Percentiles rank a stretch among this genome's conserved stretches.
Evolutionary conservation across 2,113 vertebrate species (phyloP).

Genomic region (Oxygymnocypris stewartii): DNA sequence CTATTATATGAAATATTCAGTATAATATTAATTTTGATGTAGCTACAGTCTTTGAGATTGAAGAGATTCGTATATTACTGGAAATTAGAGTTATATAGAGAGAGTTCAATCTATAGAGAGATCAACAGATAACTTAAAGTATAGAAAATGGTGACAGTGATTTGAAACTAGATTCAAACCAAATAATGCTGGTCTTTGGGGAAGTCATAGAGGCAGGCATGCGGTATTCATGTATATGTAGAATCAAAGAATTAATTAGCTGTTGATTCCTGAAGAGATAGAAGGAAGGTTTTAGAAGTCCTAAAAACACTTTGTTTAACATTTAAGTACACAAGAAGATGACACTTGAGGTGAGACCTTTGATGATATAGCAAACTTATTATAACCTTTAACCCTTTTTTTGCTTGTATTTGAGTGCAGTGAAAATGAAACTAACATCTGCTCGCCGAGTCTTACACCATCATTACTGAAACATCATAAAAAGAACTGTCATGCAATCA

Average conservation of each 20-base stretch:
- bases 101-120: background rate
- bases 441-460: constrained; percentile 13
- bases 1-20: too few relatives aligned
- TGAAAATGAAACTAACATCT: constrained; percentile 43
- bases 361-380: background rate
- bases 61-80: background rate
- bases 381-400: background rate
- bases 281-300: too few relatives aligned
- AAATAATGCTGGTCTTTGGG: constrained; percentile 2
- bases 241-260: constrained; percentile 38
- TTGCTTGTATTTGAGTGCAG: background rate
- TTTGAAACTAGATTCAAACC: background rate
- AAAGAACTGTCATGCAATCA: constrained; percentile 16
- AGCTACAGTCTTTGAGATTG: background rate
- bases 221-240: background rate
- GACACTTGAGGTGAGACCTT: background rate
- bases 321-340: constrained; percentile 25
- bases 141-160: background rate
- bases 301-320: constrained; percentile 51
- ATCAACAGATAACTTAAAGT: background rate
- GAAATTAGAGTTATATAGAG: background rate
- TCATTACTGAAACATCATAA: constrained; percentile 43
- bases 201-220: background rate
- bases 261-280: constrained; percentile 47
- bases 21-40: background rate